Evolutionary conservation across 2,888 invertebrate genomes (phyloP).

Genomic region (Agriotes lineatus): DNA sequence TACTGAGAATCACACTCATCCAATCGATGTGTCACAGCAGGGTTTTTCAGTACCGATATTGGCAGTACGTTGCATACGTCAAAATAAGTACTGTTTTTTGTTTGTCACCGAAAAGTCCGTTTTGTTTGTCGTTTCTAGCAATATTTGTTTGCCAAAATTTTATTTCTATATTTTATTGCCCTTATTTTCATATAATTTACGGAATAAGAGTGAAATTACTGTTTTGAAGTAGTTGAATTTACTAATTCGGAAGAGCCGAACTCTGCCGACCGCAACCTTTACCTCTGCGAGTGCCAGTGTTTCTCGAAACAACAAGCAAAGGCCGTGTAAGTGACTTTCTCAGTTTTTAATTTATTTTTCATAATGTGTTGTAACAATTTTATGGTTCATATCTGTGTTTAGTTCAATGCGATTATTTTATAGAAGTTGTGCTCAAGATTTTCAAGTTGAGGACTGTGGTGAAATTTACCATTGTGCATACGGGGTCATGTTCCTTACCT

Average conservation of each 20-base stretch:
- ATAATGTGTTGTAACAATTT: conserved; percentile 14
- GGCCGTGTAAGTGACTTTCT: conserved; percentile 68
- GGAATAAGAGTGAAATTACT: conserved; percentile 5
- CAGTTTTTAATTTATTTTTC: conserved; percentile 36
- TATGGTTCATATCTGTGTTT: conserved; percentile 20
- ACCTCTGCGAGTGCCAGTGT: conserved; percentile 38
- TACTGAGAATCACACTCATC: too few relatives aligned
- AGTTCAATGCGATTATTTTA: not conserved
- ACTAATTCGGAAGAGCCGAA: conserved; percentile 48
- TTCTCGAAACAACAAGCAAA: conserved; percentile 66
- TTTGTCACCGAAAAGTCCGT: conserved; percentile 42
- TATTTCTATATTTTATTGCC: conserved; percentile 36
- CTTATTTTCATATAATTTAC: not conserved
- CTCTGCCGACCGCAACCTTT: conserved; percentile 40
- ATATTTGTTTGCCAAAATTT: conserved; percentile 43
- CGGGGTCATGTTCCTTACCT: conserved; percentile 33
- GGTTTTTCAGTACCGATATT: not conserved
- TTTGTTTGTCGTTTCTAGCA: conserved; percentile 38
- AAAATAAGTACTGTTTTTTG: conserved; percentile 45
- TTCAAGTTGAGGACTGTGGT: not conserved
- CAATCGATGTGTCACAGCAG: not conserved
- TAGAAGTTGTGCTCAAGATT: not conserved
- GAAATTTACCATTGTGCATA: conserved; percentile 25
- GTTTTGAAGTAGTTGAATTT: conserved; percentile 44
- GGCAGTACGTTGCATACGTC: conserved; percentile 37